Percentiles rank a stretch among this genome's conserved stretches.
These are phyloP conservation scores for Drosophila tanythrix DNA, from an alignment of 2,888 invertebrate genomes.

Conservation along the genomic window DNA sequence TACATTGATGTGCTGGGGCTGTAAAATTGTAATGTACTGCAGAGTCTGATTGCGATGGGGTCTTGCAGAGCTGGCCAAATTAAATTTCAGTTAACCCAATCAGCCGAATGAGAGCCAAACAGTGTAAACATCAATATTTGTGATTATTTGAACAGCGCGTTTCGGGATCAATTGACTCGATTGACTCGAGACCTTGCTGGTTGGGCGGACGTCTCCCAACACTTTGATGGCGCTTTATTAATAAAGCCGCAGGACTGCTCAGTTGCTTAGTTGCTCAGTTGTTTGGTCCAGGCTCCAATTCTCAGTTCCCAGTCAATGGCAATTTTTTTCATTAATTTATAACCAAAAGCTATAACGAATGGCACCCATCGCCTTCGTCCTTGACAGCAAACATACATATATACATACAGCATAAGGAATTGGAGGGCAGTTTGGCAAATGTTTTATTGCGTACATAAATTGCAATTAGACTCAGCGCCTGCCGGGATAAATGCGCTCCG, in stretches of 20 bases:
- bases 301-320: constrained; percentile 33
- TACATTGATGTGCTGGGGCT: constrained; percentile 31
- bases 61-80: constrained; percentile 45
- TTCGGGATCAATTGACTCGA: constrained; percentile 61
- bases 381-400: constrained; percentile 18
- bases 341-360: constrained; percentile 70
- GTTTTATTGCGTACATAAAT: constrained; percentile 80
- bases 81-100: constrained; percentile 68
- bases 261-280: constrained; percentile 20
- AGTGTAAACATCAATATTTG: constrained; percentile 39
- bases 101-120: constrained; percentile 42
- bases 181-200: constrained; percentile 12
- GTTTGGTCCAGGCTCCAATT: constrained; percentile 9
- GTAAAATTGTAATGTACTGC: constrained; percentile 46
- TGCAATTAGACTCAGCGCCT: constrained; percentile 74
- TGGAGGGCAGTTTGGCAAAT: constrained; percentile 66
- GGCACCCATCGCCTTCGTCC: constrained; percentile 42
- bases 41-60: constrained; percentile 35
- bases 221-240: constrained; percentile 59
- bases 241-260: constrained; percentile 63
- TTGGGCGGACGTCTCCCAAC: background rate
- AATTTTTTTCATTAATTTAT: constrained; percentile 76
- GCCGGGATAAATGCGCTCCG: constrained; percentile 68
- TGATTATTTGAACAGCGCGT: constrained; percentile 60
- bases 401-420: constrained; percentile 14